Percentiles rank a stretch among this genome's conserved stretches.
These are phyloP conservation scores for Gymnarchus niloticus DNA, from an alignment of 2,113 vertebrate species.

Conservation along the genomic window DNA sequence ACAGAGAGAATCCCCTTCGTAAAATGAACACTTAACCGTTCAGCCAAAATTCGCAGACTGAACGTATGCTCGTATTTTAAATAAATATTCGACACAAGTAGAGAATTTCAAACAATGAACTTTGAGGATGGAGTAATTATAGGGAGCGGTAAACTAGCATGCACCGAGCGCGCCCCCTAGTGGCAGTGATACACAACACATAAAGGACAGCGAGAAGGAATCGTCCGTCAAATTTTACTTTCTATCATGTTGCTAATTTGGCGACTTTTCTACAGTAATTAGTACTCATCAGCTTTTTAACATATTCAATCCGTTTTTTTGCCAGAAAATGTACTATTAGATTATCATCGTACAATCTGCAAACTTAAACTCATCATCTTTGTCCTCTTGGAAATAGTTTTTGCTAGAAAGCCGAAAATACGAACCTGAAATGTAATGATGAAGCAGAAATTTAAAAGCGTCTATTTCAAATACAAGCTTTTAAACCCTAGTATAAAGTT, in stretches of 20 bases:
- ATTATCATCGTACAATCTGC: neutral
- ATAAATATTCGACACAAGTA: neutral
- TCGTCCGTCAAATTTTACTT: conserved; percentile 1
- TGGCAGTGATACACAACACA: conserved; percentile 2
- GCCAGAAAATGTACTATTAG: neutral
- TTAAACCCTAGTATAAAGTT: neutral
- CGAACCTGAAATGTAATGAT: neutral
- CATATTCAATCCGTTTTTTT: neutral
- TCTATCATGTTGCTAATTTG: neutral
- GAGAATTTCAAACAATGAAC: conserved; percentile 8
- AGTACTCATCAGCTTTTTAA: neutral
- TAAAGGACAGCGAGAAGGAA: neutral
- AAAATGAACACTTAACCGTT: neutral
- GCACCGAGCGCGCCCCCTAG: neutral
- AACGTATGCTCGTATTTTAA: neutral
- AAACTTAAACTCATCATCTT: neutral
- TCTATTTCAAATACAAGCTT: neutral
- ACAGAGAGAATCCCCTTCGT: neutral
- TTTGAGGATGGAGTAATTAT: neutral
- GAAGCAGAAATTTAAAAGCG: neutral
- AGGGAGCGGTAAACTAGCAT: neutral
- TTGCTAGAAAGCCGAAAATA: neutral
- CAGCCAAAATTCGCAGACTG: neutral
- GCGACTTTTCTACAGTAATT: neutral
- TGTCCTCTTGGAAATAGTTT: neutral